Evolutionary conservation across 2,888 invertebrate species (phyloP).

Genomic region (Sphaeridia pumilis): DNA sequence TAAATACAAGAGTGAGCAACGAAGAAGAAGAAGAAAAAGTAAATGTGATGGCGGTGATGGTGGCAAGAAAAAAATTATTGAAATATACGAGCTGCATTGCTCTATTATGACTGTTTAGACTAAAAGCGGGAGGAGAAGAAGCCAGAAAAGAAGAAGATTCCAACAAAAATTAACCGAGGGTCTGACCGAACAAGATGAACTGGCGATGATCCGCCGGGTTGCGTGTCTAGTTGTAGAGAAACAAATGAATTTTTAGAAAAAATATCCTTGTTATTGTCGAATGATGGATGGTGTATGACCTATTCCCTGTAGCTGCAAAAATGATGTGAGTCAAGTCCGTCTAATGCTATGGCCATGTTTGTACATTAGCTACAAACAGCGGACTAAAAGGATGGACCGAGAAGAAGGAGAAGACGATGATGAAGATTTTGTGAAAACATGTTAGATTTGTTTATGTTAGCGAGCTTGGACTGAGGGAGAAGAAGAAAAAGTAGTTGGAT

Average conservation of each 20-base stretch:
- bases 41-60: not conserved
- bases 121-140: not conserved
- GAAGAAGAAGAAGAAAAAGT: not conserved
- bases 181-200: not conserved
- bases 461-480: not conserved
- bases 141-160: not conserved
- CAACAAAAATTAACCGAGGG: too few species aligned
- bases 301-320: too few species aligned
- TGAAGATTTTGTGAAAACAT: constrained; percentile 1
- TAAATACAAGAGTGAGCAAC: not conserved
- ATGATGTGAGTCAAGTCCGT: too few species aligned
- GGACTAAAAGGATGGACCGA: too few species aligned
- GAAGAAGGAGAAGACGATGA: constrained; percentile 9
- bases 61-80: not conserved
- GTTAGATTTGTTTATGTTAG: constrained; percentile 2
- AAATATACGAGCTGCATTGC: not conserved
- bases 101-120: constrained; percentile 2
- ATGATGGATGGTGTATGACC: constrained; percentile 3
- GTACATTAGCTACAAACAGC: too few species aligned
- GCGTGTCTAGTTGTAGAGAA: not conserved
- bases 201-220: not conserved
- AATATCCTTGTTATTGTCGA: not conserved
- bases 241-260: constrained; percentile 2
- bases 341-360: too few species aligned
- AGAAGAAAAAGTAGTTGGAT: not conserved